Percentiles rank a stretch among this genome's conserved stretches.
phyloP scores from a whole-genome alignment of 2,113 vertebrate genomes.

The Hystrix brachyura region DNA sequence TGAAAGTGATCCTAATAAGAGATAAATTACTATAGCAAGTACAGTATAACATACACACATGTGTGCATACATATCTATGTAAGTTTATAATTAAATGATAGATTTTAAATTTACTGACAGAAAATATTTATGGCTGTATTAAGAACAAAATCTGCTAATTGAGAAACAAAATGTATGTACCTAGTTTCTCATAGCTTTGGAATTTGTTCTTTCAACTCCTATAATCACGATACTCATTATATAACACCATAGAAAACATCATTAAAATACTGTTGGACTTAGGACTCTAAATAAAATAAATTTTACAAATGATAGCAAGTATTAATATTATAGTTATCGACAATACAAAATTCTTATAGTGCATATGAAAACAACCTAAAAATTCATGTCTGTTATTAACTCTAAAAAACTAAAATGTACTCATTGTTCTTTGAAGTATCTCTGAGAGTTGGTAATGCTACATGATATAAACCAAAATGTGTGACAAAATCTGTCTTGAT shows the following conservation, averaged over 20 bases:
- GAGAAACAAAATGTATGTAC: not conserved
- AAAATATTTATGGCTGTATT: not conserved
- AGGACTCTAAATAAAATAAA: not conserved
- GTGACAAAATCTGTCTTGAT: not conserved
- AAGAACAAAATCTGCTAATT: not conserved
- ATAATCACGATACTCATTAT: not conserved
- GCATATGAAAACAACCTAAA: not conserved
- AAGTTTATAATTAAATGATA: not conserved
- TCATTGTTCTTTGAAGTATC: not conserved
- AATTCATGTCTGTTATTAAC: not conserved
- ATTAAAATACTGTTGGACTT: not conserved
- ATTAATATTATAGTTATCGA: not conserved
- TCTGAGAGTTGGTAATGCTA: not conserved
- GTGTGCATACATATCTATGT: not conserved
- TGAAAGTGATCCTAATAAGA: not conserved
- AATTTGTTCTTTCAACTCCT: not conserved
- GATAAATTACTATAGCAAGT: not conserved
- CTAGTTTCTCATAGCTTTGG: not conserved
- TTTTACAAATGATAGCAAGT: not conserved
- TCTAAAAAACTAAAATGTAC: not conserved
- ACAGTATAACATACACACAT: too few relatives aligned
- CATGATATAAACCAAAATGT: not conserved
- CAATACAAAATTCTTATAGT: not conserved
- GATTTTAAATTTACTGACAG: not conserved
- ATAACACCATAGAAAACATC: not conserved